Evolutionary conservation across 2,797 vertebrate species (phyloP).

Genomic region (Xenops minutus): DNA sequence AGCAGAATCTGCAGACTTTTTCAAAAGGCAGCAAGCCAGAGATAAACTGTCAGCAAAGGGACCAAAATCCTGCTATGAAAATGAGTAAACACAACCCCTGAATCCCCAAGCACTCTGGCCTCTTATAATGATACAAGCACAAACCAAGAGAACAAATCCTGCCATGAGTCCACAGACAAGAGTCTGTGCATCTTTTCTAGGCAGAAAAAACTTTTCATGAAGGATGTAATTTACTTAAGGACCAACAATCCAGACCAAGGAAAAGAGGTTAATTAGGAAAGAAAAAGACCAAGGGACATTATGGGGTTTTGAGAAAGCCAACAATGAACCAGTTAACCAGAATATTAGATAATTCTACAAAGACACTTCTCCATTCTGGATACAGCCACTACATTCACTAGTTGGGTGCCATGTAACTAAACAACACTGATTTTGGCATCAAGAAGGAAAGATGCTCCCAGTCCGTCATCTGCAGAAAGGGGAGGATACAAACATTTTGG

Average conservation of each 20-base stretch:
- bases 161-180: background rate
- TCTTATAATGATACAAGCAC: background rate
- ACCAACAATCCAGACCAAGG: background rate
- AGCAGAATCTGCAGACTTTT: background rate
- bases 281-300: background rate
- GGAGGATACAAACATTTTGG: background rate
- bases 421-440: background rate
- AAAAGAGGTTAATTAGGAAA: background rate
- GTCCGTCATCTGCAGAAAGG: background rate
- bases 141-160: background rate
- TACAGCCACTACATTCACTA: background rate
- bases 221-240: background rate
- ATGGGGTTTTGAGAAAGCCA: background rate
- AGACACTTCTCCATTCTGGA: background rate
- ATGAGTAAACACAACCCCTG: background rate
- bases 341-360: background rate
- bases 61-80: background rate
- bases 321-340: background rate
- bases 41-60: background rate
- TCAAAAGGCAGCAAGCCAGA: background rate
- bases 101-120: background rate
- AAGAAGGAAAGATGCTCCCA: background rate
- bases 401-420: accelerated
- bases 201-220: background rate
- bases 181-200: background rate